Conservation (phyloP, 2,113 vertebrate genomes). For the Sus scrofa region T2T-Sscrofa CM000824.6:174333501-174334000, state of each 20-base stretch:
- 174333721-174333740: too few relatives aligned
- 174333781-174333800: too few relatives aligned
- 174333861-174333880: too few relatives aligned
- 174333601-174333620: neutral
- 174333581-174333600: conserved; percentile 17
- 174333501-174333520: neutral
- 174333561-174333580: neutral
- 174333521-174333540: neutral
- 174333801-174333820: too few relatives aligned
- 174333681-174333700: too few relatives aligned
- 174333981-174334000: neutral
- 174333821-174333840: too few relatives aligned
- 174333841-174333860: too few relatives aligned
- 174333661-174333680: neutral
- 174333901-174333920: too few relatives aligned
- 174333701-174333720: too few relatives aligned
- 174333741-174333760: too few relatives aligned
- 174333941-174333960: neutral
- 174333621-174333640: neutral
- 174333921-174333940: neutral
- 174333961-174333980: neutral
- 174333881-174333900: too few relatives aligned
- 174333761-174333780: too few relatives aligned
- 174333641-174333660: neutral
- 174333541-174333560: neutral